Evolutionary conservation across 2,888 invertebrate genomes (phyloP).

Genomic region (Neoaliturus tenellus): DNA sequence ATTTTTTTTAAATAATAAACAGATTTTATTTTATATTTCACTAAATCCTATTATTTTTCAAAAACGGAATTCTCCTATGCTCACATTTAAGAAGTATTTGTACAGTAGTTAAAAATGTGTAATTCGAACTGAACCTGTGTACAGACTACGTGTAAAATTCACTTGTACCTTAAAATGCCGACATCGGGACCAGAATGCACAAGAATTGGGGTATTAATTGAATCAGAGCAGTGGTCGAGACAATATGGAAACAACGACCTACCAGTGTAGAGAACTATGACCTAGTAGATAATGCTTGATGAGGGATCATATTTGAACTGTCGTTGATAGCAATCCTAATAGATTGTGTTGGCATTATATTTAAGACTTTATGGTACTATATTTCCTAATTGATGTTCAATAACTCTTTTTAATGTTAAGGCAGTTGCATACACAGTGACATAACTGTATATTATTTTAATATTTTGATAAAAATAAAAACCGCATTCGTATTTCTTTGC

Average conservation of each 20-base stretch:
- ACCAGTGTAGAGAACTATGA: neutral
- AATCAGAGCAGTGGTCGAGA: neutral
- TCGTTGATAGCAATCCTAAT: neutral
- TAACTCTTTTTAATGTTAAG: neutral
- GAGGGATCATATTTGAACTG: neutral
- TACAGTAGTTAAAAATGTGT: slow-evolving; percentile 17
- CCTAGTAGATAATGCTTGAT: neutral
- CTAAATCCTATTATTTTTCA: no score
- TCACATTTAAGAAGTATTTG: neutral
- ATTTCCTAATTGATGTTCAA: slow-evolving; percentile 8
- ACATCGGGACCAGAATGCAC: slow-evolving; percentile 19
- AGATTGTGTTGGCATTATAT: neutral
- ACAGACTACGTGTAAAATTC: neutral
- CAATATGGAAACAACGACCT: slow-evolving; percentile 22
- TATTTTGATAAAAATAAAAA: no score
- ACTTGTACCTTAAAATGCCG: slow-evolving; percentile 42
- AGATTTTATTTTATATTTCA: no score
- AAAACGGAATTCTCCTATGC: no score
- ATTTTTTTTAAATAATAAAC: no score
- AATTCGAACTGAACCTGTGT: neutral
- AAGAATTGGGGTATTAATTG: neutral
- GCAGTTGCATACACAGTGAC: no score
- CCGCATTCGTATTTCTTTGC: no score
- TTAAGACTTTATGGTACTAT: neutral
- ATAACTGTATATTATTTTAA: no score